Evolutionary conservation across 2,113 vertebrate species (phyloP), one percentile per base, ranked within the genome.

Genomic region (Sebastes fasciatus): DNA sequence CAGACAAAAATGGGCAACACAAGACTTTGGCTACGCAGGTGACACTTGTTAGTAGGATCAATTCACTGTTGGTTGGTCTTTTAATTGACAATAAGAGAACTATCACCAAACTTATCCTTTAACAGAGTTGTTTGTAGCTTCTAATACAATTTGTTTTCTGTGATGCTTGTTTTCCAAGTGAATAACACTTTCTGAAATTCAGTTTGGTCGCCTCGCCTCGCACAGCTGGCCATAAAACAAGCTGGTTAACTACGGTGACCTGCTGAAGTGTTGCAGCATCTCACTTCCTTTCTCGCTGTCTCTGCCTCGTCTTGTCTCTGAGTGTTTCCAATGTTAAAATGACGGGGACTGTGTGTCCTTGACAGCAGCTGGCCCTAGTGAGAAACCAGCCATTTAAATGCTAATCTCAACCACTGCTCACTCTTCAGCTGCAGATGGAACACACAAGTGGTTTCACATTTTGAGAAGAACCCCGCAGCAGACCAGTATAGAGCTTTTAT

Each of bases 301-400:
- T 73, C 65, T 65, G 58, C 69, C 51, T 51, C 57, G 10, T 82
- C 72, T 26, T 8, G 12, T 63, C 74, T 65, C 52, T 8, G 66
- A 84, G 76, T 16, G 73, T 82, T 85, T 66, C 84, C 81, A 16
- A 34, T 64, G 69, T 78, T 73, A 58, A 84, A 89, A 79, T 87
- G 85, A 91, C 79, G 23, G 90, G 84, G 79, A 86, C 87, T 81
- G 86, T 16, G 26, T 86, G 93, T 92, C 91, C 92, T 93, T 91
- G 89, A 88, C 85, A 84, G 86, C 93, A 92, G 89, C 93, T 93
- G 93, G 92, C 85, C 68, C 23, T 89, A 46, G 87, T 79, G 73
- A 90, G 79, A 87, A 88, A 87, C 85, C 90, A 23, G 61, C 81
- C 87, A 92, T 94, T 94, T 93, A 90, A 91, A 93, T 91, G 88